Conservation (phyloP, 2,113 vertebrate genomes). For the Genyomyrus donnyi region DNA sequence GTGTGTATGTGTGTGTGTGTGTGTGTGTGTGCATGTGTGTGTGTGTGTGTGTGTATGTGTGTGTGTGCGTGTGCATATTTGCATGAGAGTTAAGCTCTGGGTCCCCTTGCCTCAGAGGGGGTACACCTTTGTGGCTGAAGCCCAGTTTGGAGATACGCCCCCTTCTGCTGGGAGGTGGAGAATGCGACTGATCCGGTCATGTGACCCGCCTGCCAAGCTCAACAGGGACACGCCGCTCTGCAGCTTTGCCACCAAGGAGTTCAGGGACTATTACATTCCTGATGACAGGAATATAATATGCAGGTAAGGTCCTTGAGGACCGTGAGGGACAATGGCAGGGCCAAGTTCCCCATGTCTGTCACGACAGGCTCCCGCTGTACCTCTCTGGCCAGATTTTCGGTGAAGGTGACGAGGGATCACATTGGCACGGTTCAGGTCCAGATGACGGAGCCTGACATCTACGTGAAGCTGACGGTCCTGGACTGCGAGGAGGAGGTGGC, state of each 20-base stretch:
- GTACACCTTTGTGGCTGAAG: conserved; percentile 83
- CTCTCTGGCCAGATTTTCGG: conserved; percentile 54
- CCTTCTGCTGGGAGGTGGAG: conserved; percentile 62
- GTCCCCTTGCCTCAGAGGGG: conserved; percentile 61
- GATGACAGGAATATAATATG: conserved; percentile 71
- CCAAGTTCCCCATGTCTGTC: neutral
- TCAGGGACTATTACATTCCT: conserved; percentile 77
- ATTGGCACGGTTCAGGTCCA: conserved; percentile 71
- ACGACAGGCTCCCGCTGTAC: neutral
- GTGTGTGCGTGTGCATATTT: neutral
- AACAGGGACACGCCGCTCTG: conserved; percentile 51
- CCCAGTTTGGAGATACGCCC: conserved; percentile 44
- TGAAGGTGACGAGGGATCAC: conserved; percentile 56
- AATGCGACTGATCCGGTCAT: conserved; percentile 68
- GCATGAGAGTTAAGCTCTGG: neutral
- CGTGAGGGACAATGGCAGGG: neutral
- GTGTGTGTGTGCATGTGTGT: conserved; percentile 15
- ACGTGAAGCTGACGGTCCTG: conserved; percentile 72
- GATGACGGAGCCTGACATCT: conserved; percentile 66
- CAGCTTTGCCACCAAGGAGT: conserved; percentile 65
- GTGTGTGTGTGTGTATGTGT: conserved; percentile 21
- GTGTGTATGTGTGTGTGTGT: conserved; percentile 7
- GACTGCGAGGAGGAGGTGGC: conserved; percentile 64
- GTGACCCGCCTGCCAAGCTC: conserved; percentile 59
- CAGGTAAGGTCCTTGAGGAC: conserved; percentile 58